Conservation (phyloP, 2,888 invertebrate genomes). For the Dolomedes plantarius region DNA sequence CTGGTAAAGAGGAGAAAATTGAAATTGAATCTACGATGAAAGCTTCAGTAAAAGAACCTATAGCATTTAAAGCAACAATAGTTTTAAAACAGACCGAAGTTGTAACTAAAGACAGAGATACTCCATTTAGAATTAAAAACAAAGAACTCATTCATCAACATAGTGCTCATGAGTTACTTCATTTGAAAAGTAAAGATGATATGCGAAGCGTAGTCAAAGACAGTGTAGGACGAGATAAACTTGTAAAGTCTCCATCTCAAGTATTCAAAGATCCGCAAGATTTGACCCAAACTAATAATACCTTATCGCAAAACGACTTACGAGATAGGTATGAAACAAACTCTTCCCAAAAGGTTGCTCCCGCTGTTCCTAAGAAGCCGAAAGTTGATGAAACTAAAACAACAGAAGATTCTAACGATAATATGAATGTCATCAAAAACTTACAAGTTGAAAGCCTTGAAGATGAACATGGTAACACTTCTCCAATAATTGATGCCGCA, state of each 20-base stretch:
- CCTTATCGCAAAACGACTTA: constrained; percentile 22
- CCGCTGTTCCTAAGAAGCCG: constrained; percentile 65
- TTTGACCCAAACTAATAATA: constrained; percentile 19
- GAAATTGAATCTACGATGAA: constrained; percentile 17
- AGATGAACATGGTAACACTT: constrained; percentile 39
- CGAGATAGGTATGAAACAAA: constrained; percentile 35
- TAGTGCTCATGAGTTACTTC: constrained; percentile 59
- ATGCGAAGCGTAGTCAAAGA: constrained; percentile 26
- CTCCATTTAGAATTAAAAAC: constrained; percentile 56
- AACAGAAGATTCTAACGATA: constrained; percentile 34
- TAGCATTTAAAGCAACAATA: constrained; percentile 67
- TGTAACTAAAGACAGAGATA: constrained; percentile 40
- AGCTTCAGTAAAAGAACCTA: constrained; percentile 42
- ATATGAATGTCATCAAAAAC: neutral
- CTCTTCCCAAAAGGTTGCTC: constrained; percentile 53
- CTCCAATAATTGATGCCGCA: constrained; percentile 53
- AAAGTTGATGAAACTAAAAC: constrained; percentile 47
- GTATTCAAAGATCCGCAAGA: constrained; percentile 50
- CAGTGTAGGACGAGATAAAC: constrained; percentile 20
- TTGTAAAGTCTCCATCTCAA: constrained; percentile 62
- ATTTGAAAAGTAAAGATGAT: constrained; percentile 55
- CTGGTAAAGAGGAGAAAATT: constrained; percentile 27
- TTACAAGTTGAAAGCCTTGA: constrained; percentile 36
- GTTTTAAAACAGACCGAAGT: constrained; percentile 65
- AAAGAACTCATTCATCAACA: constrained; percentile 68